These are phyloP conservation scores for Urocolius indicus DNA, from an alignment of 2,113 vertebrate species.

Conservation along the genomic window DNA sequence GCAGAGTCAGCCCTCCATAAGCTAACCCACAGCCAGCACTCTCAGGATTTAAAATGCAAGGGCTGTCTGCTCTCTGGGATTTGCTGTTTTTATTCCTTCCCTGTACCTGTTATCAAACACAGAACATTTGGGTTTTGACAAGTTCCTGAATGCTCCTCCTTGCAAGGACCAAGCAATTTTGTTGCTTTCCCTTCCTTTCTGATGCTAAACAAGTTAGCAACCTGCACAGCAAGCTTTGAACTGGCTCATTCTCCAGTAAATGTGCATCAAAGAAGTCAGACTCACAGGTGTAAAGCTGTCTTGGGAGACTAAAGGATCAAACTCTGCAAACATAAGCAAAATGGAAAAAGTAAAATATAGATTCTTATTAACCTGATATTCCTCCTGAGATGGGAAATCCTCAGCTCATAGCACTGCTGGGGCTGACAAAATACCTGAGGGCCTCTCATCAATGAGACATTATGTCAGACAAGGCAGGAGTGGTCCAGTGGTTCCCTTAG, in stretches of 20 bases:
- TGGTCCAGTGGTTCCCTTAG: background rate
- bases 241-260: background rate
- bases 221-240: background rate
- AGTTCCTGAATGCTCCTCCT: background rate
- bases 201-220: background rate
- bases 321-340: background rate
- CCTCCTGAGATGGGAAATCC: background rate
- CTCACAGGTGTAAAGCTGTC: background rate
- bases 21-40: background rate
- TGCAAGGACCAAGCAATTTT: background rate
- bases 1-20: background rate
- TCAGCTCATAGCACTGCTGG: background rate
- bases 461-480: background rate
- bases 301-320: background rate
- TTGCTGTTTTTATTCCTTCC: background rate
- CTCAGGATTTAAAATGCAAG: background rate
- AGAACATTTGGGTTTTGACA: background rate
- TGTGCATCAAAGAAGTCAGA: background rate
- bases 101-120: background rate
- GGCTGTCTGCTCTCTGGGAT: background rate
- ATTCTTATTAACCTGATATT: background rate
- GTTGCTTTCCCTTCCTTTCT: background rate
- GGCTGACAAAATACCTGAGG: background rate
- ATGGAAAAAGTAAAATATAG: background rate
- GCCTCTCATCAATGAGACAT: background rate